These are phyloP conservation scores for Eucera pruinosa DNA, from an alignment of 2,888 invertebrate species.

Conservation along the genomic window DNA sequence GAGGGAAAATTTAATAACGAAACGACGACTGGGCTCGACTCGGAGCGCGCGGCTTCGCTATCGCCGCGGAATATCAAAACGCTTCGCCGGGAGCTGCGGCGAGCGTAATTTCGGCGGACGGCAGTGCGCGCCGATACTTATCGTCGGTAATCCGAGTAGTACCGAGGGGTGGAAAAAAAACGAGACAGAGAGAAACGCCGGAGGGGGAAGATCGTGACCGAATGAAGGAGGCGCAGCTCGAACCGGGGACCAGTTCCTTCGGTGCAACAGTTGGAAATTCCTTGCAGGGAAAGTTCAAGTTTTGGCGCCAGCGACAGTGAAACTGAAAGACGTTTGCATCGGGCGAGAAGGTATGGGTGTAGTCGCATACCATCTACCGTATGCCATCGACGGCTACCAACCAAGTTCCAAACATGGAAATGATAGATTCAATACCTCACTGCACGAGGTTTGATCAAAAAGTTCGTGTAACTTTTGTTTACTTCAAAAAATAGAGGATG, in stretches of 20 bases:
- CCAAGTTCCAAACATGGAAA: no score
- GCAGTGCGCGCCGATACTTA: conserved; percentile 53
- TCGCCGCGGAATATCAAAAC: conserved; percentile 74
- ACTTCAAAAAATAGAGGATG: no score
- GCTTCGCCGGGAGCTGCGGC: conserved; percentile 57
- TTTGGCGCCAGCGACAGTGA: no score
- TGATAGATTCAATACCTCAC: no score
- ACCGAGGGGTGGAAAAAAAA: conserved; percentile 15
- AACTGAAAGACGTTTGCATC: no score
- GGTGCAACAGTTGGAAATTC: conserved; percentile 44
- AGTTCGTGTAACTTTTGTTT: no score
- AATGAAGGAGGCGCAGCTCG: conserved; percentile 16
- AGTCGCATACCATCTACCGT: no score
- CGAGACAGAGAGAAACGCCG: background rate
- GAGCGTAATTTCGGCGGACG: conserved; percentile 52
- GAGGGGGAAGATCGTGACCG: conserved; percentile 38
- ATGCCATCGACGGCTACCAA: no score
- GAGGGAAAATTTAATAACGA: conserved; percentile 56
- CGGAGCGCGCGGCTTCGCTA: conserved; percentile 47
- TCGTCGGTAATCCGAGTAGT: conserved; percentile 56
- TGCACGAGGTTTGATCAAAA: no score
- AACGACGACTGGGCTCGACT: conserved; percentile 43
- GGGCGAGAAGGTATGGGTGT: no score
- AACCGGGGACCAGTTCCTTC: background rate
- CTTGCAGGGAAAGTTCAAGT: no score